phyloP scores from a whole-genome alignment of 1,140 invertebrate species.

The Halyomorpha halys region DNA sequence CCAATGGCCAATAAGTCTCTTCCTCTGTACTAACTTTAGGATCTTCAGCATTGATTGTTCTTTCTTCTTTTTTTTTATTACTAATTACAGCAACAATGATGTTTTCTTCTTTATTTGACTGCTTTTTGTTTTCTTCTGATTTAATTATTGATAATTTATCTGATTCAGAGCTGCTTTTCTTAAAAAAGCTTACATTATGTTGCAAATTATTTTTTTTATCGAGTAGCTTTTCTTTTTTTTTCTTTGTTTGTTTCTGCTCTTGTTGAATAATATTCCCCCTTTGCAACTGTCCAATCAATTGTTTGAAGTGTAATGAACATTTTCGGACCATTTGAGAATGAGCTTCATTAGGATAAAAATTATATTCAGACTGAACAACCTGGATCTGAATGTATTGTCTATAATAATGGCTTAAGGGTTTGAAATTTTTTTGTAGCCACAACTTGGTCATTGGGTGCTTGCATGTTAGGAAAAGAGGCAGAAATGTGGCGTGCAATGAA shows the following conservation, averaged over 20 bases:
- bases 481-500: not conserved
- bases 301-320: not conserved
- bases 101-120: not conserved
- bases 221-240: not conserved
- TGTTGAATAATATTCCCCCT: not conserved
- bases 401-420: not conserved
- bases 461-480: constrained; percentile 4
- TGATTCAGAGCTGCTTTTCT: not conserved
- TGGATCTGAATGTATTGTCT: not conserved
- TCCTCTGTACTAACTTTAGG: not conserved
- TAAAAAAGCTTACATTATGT: too few relatives aligned
- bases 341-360: constrained; percentile 6
- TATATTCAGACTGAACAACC: not conserved
- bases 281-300: not conserved
- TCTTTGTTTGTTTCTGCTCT: not conserved
- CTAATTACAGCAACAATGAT: not conserved
- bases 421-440: constrained; percentile 2
- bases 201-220: not conserved
- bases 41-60: not conserved
- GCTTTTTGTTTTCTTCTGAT: too few relatives aligned
- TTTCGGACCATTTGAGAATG: not conserved
- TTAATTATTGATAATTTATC: not conserved
- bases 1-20: not conserved
- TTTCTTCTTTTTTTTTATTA: not conserved
- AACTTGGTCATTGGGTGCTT: not conserved